phyloP scores from a whole-genome alignment of 2,888 invertebrate species.

The Frankliniella fusca region DNA sequence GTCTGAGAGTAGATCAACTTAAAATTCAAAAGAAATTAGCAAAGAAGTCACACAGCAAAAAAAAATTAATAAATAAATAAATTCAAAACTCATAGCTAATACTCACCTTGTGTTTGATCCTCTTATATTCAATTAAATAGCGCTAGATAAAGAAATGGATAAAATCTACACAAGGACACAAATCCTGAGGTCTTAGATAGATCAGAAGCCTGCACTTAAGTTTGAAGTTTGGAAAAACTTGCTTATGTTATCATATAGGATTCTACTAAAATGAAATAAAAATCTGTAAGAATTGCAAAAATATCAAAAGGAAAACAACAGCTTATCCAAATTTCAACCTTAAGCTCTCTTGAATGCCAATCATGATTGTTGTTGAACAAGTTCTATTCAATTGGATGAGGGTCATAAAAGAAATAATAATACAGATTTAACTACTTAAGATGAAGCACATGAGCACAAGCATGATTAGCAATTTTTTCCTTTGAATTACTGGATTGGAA shows the following conservation, averaged over 20 bases:
- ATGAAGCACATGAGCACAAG: neutral
- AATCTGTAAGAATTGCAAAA: neutral
- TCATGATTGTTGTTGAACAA: neutral
- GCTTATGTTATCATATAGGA: neutral
- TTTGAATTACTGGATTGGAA: neutral
- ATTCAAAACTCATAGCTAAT: neutral
- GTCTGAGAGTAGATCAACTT: too few species aligned
- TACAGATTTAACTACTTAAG: neutral
- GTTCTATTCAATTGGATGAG: too few species aligned
- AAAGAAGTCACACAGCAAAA: neutral
- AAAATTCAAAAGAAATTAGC: neutral
- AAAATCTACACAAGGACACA: neutral
- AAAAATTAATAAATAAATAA: neutral
- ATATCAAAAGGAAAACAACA: conserved; percentile 33
- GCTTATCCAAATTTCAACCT: neutral
- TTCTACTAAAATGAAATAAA: too few species aligned
- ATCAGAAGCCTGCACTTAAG: too few species aligned
- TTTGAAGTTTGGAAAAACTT: neutral
- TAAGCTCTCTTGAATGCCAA: neutral
- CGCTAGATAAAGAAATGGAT: neutral
- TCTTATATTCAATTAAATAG: neutral
- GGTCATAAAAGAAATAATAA: too few species aligned
- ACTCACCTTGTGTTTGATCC: neutral
- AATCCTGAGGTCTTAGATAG: too few species aligned
- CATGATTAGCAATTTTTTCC: conserved; percentile 28